Evolutionary conservation across 2,113 vertebrate genomes (phyloP), one percentile per base, ranked within the genome.

Genomic region (Scophthalmus maximus): DNA sequence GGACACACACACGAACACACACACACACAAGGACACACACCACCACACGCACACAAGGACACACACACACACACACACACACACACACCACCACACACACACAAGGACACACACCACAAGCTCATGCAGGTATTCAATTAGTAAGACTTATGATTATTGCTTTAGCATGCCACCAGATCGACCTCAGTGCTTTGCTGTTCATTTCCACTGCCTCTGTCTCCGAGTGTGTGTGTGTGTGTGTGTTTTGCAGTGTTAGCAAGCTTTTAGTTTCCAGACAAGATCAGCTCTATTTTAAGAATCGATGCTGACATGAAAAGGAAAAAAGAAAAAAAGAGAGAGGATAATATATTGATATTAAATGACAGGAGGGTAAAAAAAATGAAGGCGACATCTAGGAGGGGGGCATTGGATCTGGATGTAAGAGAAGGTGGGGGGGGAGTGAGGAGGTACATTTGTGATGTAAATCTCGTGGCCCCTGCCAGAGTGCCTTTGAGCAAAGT

Each of bases 81-180:
- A 34, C 32, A 34, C 32, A 34, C 32, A 34, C 5, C 9, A 5
- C 5, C 32, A 34, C 32, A 34, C 32, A 34, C 42, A 44, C n/a
- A n/a, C n/a, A n/a, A n/a, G n/a, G n/a, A n/a, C n/a, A n/a, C n/a
- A n/a, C n/a, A 53, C 32, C 36, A 25, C 49, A 20, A 51, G 42
- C 62, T 40, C 51, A 61, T 36, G 69, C 52, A 64, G 58, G 61
- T 72, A 76, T 83, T 80, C 55, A 73, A 78, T 83, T 82, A 83
- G 29, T 2, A 68, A 77, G 68, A 82, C 60, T 70, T 71, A 74
- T 14, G 67, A 61, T 63, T 63, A 73, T 71, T 74, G 58, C 77
- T 76, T 70, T 52, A 65, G 51, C 27, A 8, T 72, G 46, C n/a
- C 36, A 47, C 23, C 44, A 52, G 50, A 42, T 73, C 53, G 27